phyloP scores from a whole-genome alignment of 2,113 vertebrate genomes.

The Microcebus ravelobensis region DNA sequence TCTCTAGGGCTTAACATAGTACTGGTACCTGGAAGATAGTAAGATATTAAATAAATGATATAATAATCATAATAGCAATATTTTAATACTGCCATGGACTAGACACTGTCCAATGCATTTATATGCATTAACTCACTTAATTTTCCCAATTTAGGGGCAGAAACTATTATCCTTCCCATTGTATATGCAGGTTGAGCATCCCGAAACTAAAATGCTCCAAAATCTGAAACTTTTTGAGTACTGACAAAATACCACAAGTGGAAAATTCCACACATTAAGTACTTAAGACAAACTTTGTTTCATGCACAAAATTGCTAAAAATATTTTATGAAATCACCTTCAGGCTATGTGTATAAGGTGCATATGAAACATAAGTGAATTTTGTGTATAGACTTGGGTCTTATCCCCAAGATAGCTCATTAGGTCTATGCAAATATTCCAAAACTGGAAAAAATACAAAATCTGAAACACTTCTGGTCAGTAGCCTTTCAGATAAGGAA shows the following conservation, averaged over 20 bases:
- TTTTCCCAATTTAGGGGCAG: background rate
- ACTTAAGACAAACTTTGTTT: background rate
- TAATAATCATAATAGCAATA: background rate
- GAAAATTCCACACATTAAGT: background rate
- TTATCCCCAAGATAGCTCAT: background rate
- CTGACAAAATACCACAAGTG: background rate
- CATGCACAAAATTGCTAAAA: background rate
- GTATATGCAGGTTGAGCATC: background rate
- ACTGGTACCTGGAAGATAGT: background rate
- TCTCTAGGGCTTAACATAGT: background rate
- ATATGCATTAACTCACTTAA: background rate
- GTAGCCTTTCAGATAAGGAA: background rate
- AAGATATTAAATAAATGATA: background rate
- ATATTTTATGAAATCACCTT: background rate
- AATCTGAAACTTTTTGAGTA: background rate
- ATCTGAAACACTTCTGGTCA: background rate
- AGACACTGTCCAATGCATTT: background rate
- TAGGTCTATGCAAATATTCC: background rate
- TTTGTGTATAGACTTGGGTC: background rate
- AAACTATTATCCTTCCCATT: background rate
- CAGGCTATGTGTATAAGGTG: background rate
- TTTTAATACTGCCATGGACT: background rate
- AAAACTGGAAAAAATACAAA: background rate
- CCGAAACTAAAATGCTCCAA: background rate
- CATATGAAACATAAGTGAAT: background rate